Conservation (phyloP, 2,113 vertebrate genomes). For the Ivindomyrus marchei region DNA sequence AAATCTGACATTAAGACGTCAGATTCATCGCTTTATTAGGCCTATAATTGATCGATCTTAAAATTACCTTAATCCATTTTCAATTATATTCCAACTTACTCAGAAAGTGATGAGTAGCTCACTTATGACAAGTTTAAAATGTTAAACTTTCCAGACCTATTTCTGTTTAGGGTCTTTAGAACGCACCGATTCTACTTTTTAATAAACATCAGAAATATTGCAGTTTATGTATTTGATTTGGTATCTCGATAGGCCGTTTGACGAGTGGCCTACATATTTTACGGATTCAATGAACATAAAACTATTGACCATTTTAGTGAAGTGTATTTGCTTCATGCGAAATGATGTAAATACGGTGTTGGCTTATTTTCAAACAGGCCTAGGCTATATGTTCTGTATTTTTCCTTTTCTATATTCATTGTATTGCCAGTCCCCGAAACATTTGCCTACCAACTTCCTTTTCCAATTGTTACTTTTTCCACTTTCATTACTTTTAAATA, state of each 20-base stretch:
- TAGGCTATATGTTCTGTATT: not conserved
- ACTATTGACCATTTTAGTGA: not conserved
- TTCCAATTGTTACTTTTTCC: not conserved
- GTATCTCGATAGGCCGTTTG: not conserved
- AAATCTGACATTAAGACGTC: not conserved
- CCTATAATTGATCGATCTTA: not conserved
- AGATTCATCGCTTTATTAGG: not conserved
- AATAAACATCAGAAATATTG: not conserved
- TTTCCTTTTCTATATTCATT: not conserved
- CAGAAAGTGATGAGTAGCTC: not conserved
- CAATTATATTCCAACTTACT: not conserved
- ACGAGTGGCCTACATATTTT: not conserved
- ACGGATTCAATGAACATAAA: not conserved
- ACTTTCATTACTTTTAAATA: not conserved
- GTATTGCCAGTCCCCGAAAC: not conserved
- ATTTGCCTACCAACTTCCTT: not conserved
- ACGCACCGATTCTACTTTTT: not conserved
- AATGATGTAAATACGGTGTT: not conserved
- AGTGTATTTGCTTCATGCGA: not conserved
- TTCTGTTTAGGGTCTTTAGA: not conserved
- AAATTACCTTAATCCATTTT: not conserved
- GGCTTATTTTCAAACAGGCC: not conserved
- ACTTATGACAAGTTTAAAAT: not conserved
- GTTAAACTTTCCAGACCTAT: not conserved
- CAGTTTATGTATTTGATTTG: not conserved